Conservation (phyloP, 1,140 invertebrate species). For the Microplitis demolitor region DNA sequence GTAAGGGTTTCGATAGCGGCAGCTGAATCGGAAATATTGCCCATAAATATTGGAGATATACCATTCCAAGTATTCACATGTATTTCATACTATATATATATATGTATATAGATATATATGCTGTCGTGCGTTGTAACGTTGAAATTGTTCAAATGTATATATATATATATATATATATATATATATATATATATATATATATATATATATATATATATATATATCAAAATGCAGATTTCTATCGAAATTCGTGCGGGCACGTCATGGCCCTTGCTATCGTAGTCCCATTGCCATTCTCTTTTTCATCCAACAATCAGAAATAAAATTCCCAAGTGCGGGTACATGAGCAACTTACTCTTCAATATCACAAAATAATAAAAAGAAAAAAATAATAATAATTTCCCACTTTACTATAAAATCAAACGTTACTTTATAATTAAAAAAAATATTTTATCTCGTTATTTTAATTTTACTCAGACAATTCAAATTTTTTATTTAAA, state of each 20-base stretch:
- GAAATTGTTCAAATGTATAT: neutral
- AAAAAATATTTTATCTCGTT: too few relatives aligned
- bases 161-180: too few relatives aligned
- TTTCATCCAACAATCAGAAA: neutral
- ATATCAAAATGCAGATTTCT: slow-evolving; percentile 11
- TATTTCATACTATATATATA: neutral
- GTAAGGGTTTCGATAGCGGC: slow-evolving; percentile 59
- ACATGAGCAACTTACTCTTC: neutral
- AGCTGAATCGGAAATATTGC: slow-evolving; percentile 62
- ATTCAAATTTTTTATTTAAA: neutral
- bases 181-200: too few relatives aligned
- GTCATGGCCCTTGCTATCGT: slow-evolving; percentile 1
- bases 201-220: neutral
- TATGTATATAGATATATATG: neutral
- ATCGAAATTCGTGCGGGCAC: slow-evolving; percentile 13
- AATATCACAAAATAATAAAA: too few relatives aligned
- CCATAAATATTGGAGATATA: slow-evolving; percentile 62
- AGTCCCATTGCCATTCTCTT: neutral
- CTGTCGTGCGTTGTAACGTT: slow-evolving; percentile 1
- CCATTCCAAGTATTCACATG: slow-evolving; percentile 4
- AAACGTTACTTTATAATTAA: too few relatives aligned
- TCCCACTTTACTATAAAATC: too few relatives aligned
- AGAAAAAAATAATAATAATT: neutral
- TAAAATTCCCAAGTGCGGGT: slow-evolving; percentile 4
- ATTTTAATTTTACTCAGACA: neutral